phyloP scores from a whole-genome alignment of 2,797 vertebrate species.

The Clamator glandarius region DNA sequence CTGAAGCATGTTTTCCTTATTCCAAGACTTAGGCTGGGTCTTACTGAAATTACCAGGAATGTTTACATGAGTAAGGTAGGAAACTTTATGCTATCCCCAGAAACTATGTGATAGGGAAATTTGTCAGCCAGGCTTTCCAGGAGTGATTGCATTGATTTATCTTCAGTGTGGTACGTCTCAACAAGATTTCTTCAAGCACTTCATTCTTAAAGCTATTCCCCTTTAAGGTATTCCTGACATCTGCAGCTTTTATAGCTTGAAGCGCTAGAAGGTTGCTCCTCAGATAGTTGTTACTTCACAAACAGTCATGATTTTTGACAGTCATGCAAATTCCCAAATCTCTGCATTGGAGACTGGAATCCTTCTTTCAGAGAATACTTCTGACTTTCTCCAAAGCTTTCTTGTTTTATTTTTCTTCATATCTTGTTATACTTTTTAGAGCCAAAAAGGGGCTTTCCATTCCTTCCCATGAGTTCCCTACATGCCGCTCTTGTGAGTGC shows the following conservation, averaged over 20 bases:
- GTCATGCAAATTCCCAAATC: not conserved
- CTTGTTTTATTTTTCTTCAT: not conserved
- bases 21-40: not conserved
- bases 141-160: constrained; percentile 70
- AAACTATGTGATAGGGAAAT: constrained; percentile 61
- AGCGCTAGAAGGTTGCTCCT: constrained; percentile 42
- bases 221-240: constrained; percentile 46
- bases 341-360: constrained; percentile 1
- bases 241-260: constrained; percentile 64
- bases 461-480: not conserved
- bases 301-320: constrained; percentile 60
- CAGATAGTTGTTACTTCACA: constrained; percentile 44
- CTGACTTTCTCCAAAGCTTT: constrained; percentile 5
- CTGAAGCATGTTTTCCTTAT: constrained; percentile 2
- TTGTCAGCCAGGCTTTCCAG: constrained; percentile 72
- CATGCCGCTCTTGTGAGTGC: not conserved
- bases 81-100: constrained; percentile 43
- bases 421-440: not conserved
- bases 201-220: constrained; percentile 55
- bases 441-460: not conserved
- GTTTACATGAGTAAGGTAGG: constrained; percentile 40
- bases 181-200: constrained; percentile 66
- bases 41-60: constrained; percentile 19
- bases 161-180: constrained; percentile 29
- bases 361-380: not conserved